Evolutionary conservation across 1,140 invertebrate genomes (phyloP), one percentile per base, ranked within the genome.

Genomic region (Physella acuta): DNA sequence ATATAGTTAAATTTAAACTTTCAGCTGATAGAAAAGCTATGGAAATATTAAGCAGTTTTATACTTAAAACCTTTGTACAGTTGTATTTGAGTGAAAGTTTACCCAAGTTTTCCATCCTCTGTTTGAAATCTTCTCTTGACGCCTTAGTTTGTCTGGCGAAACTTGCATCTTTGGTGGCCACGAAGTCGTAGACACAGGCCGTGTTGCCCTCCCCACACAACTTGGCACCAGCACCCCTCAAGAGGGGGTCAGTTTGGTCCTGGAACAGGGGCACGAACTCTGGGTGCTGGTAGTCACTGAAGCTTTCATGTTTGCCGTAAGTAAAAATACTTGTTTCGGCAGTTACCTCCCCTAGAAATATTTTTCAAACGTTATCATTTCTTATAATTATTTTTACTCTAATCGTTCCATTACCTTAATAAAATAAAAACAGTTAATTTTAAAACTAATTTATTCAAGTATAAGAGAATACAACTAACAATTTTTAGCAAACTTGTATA

Each of bases 101-200:
- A 68, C 66, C 33, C 17, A 39, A n/a, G 31, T 5, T 44, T 44
- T 30, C 5, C 11, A 17, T 49, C 0, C 16, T 24, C 11, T 2
- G 14, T 17, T 56, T 34, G 28, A 37, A 28, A 20, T 8, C 30
- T 26, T 70, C 68, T n/a, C 52, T 2, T 30, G 36, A 28, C 16
- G 4, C 14, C 44, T 62, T 71, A 5, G 73, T 73, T 8, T 59
- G 36, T 8, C 17, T 16, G 3, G 75, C 75, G 4, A 77, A 36
- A 3, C 65, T 69, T 20, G 61, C 44, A 52, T 73, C 71, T 3
- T 63, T 68, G 34, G 75, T 77, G 1, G 70, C 71, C n/a, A 77
- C 30, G 52, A 61, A 72, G 49, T 77, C 75, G 36, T 70, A 75
- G n/a, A 72, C 63, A 49, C 75, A 77, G 20, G 39, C 39, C 8